phyloP scores from a whole-genome alignment of 2,888 invertebrate genomes.

The Hypsopygia costalis region DNA sequence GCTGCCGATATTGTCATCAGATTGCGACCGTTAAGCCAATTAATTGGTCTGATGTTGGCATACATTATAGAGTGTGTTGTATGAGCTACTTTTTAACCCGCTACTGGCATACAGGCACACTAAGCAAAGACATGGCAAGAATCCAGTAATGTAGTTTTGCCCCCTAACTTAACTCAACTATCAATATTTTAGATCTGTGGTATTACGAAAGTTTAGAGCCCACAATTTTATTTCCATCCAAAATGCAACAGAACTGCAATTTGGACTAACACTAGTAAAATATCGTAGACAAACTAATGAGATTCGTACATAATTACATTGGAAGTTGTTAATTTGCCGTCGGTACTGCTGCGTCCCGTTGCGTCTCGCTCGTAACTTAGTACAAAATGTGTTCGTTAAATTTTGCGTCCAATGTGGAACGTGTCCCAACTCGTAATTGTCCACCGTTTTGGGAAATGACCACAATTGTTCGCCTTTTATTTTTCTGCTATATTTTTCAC shows the following conservation, averaged over 20 bases:
- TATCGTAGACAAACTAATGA: slow-evolving; percentile 1
- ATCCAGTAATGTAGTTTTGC: too few relatives aligned
- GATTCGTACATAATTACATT: slow-evolving; percentile 12
- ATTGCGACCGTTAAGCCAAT: too few relatives aligned
- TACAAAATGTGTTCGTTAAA: slow-evolving; percentile 7
- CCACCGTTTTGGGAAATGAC: too few relatives aligned
- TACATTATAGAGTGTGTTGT: too few relatives aligned
- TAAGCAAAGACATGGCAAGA: too few relatives aligned
- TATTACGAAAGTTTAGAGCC: not conserved
- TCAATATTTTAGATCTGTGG: not conserved
- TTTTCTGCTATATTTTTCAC: too few relatives aligned
- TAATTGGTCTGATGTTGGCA: too few relatives aligned
- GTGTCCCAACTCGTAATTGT: not conserved
- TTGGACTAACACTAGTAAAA: not conserved
- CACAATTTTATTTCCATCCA: not conserved
- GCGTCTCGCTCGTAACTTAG: slow-evolving; percentile 6
- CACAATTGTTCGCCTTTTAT: too few relatives aligned
- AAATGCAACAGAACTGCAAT: not conserved
- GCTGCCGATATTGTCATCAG: too few relatives aligned
- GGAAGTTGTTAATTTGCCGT: slow-evolving; percentile 14
- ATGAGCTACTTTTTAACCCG: too few relatives aligned
- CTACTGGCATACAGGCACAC: too few relatives aligned
- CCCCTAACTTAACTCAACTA: too few relatives aligned
- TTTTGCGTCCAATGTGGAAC: slow-evolving; percentile 2
- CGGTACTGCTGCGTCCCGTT: not conserved